Conservation (phyloP, 2,113 vertebrate genomes). For the Lanius collurio region DNA sequence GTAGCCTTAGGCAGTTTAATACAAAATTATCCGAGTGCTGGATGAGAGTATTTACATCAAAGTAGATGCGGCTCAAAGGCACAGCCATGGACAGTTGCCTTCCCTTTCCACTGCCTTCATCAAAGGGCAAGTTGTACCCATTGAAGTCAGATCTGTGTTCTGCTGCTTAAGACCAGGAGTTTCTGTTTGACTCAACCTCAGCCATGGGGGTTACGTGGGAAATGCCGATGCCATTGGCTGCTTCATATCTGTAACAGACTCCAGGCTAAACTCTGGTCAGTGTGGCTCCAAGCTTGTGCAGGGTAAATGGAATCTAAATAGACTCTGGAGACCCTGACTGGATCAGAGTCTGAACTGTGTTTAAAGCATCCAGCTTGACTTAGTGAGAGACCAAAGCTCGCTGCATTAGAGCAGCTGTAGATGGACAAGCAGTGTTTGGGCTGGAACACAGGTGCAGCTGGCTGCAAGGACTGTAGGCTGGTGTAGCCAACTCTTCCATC, state of each 20-base stretch:
- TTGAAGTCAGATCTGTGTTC: not conserved
- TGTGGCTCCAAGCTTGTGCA: not conserved
- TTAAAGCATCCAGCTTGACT: not conserved
- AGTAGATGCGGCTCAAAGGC: not conserved
- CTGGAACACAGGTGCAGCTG: not conserved
- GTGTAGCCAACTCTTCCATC: not conserved
- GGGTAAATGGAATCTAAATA: not conserved
- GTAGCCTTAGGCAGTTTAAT: not conserved
- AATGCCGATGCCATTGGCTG: not conserved
- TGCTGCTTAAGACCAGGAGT: not conserved
- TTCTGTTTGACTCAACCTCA: not conserved
- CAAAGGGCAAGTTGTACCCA: not conserved
- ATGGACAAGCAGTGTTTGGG: not conserved
- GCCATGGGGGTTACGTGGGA: fast-evolving
- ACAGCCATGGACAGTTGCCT: not conserved
- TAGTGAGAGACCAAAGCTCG: not conserved
- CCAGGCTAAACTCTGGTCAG: not conserved
- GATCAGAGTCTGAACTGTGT: not conserved
- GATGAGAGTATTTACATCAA: not conserved
- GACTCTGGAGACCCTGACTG: not conserved
- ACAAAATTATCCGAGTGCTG: not conserved
- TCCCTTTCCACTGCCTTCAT: not conserved
- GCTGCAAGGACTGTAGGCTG: not conserved
- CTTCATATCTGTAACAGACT: not conserved
- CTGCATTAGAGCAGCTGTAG: not conserved